These are phyloP conservation scores for Oreohelix idahoensis DNA, from an alignment of 1,140 invertebrate genomes.

Conservation along the genomic window DNA sequence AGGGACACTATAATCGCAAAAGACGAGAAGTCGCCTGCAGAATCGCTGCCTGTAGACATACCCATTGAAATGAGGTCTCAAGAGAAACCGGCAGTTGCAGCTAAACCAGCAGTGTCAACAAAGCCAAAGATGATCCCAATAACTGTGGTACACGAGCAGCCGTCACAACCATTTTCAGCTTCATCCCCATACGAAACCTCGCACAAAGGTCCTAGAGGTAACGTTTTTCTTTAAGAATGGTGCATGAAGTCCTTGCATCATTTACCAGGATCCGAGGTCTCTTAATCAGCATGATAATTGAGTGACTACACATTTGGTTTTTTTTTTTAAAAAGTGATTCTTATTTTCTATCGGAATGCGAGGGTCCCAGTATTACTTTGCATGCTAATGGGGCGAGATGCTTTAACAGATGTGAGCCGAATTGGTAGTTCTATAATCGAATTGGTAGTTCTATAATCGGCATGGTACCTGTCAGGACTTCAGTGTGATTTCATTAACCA, in stretches of 20 bases:
- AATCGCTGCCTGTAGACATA: constrained; percentile 24
- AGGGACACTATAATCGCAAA: constrained; percentile 51
- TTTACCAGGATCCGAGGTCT: no score
- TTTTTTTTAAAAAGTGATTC: no score
- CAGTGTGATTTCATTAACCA: no score
- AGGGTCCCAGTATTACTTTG: no score
- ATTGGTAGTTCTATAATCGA: no score
- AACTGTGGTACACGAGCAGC: constrained; percentile 48
- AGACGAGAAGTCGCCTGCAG: constrained; percentile 31
- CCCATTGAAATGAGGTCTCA: constrained; percentile 12
- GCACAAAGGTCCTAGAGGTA: not conserved
- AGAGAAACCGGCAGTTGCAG: not conserved
- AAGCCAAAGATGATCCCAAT: constrained; percentile 45
- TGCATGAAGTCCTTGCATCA: not conserved
- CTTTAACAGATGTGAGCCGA: no score
- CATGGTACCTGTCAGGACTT: no score
- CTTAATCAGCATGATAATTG: no score
- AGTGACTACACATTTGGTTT: no score
- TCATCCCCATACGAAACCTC: not conserved
- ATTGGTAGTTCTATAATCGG: no score
- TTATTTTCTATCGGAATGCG: no score
- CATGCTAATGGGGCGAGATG: no score
- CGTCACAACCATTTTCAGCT: not conserved
- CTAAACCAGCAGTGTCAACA: not conserved
- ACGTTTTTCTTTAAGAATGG: not conserved